phyloP scores from a whole-genome alignment of 2,797 vertebrate genomes.

The Linurgus olivaceus region DNA sequence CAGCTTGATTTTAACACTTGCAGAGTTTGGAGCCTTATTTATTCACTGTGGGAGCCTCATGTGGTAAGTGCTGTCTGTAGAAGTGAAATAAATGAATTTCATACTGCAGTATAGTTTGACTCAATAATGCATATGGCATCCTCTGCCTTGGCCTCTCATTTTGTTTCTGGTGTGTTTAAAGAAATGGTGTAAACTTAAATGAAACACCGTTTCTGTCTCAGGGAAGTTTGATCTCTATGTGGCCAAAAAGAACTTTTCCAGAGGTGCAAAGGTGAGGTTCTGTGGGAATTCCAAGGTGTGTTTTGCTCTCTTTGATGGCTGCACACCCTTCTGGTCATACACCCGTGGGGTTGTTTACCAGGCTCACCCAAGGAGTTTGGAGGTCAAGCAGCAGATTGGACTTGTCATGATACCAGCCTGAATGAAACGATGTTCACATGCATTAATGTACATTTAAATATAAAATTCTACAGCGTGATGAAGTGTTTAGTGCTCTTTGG shows the following conservation, averaged over 20 bases:
- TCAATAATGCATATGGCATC: neutral
- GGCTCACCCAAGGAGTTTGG: neutral
- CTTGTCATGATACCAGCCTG: neutral
- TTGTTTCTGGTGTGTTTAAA: neutral
- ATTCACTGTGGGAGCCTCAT: neutral
- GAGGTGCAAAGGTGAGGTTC: neutral
- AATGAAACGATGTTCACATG: neutral
- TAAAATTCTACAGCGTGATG: neutral
- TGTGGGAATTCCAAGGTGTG: neutral
- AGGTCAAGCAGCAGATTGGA: neutral
- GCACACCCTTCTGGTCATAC: accelerated
- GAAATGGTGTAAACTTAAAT: neutral
- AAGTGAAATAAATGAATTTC: neutral
- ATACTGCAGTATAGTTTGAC: accelerated
- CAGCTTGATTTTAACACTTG: neutral
- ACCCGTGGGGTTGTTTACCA: neutral
- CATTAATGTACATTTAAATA: accelerated
- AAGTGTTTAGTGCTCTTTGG: neutral
- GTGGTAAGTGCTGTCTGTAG: accelerated
- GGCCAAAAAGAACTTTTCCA: neutral
- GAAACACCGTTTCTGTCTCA: neutral
- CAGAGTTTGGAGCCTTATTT: neutral
- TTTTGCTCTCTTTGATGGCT: accelerated
- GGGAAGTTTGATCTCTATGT: neutral
- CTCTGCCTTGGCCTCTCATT: neutral